Percentiles rank a stretch among this genome's conserved stretches.
Evolutionary conservation across 2,113 vertebrate genomes (phyloP).

Genomic region (Junco hyemalis): DNA sequence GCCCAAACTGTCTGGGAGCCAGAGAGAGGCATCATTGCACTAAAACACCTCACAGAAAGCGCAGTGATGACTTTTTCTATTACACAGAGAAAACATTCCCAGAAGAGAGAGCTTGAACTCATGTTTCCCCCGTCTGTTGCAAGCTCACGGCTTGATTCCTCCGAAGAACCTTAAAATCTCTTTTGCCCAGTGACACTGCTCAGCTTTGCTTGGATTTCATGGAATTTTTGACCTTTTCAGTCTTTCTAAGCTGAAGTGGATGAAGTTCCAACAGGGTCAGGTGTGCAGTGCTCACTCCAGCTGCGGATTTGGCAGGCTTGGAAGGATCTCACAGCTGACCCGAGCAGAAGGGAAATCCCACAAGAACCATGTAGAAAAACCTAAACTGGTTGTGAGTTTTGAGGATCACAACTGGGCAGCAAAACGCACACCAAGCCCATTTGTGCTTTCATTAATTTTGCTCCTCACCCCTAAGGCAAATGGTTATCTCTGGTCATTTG

Average conservation of each 20-base stretch:
- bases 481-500: background rate
- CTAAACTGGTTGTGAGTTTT: background rate
- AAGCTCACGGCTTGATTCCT: background rate
- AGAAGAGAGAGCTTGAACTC: background rate
- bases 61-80: background rate
- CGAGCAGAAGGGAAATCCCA: background rate
- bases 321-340: background rate
- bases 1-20: background rate
- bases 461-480: background rate
- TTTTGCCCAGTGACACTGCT: background rate
- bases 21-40: background rate
- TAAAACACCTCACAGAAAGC: background rate
- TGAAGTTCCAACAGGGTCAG: background rate
- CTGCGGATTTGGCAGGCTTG: background rate
- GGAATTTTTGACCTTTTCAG: background rate
- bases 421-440: background rate
- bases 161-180: background rate
- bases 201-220: background rate
- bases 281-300: background rate
- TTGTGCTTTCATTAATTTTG: background rate
- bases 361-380: rapidly evolving
- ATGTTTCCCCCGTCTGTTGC: rapidly evolving
- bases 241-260: background rate
- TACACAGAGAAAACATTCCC: background rate
- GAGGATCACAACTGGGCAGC: background rate